Percentiles rank a stretch among this genome's conserved stretches.
Evolutionary conservation across 2,113 vertebrate genomes (phyloP).

Genomic region (Vulpes vulpes): DNA sequence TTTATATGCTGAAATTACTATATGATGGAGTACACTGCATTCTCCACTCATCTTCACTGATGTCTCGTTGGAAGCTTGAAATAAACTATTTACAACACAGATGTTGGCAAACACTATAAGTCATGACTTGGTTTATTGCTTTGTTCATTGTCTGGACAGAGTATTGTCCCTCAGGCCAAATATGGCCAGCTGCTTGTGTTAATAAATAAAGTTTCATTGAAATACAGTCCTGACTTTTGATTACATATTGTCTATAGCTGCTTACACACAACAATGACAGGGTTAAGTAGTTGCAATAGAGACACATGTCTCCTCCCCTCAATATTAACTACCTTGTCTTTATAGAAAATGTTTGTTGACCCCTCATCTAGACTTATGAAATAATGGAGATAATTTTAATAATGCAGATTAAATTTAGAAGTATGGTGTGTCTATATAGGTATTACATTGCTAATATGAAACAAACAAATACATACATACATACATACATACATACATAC

Average conservation of each 20-base stretch:
- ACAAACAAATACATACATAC: not conserved
- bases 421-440: not conserved
- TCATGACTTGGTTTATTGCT: not conserved
- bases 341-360: too few species aligned
- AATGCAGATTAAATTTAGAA: not conserved
- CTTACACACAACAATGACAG: not conserved
- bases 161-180: not conserved
- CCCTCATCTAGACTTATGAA: too few species aligned
- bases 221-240: too few species aligned
- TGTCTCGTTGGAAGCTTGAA: not conserved
- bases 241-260: not conserved
- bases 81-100: not conserved
- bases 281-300: too few species aligned
- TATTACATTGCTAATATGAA: not conserved
- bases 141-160: not conserved
- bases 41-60: not conserved
- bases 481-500: not conserved
- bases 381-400: too few species aligned
- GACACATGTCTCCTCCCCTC: too few species aligned
- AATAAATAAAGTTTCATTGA: too few species aligned
- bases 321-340: too few species aligned
- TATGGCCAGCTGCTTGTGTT: not conserved
- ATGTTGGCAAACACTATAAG: not conserved
- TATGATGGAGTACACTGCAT: not conserved
- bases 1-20: not conserved